These are phyloP conservation scores for Plectropomus leopardus DNA, from an alignment of 2,113 vertebrate genomes.

Conservation along the genomic window DNA sequence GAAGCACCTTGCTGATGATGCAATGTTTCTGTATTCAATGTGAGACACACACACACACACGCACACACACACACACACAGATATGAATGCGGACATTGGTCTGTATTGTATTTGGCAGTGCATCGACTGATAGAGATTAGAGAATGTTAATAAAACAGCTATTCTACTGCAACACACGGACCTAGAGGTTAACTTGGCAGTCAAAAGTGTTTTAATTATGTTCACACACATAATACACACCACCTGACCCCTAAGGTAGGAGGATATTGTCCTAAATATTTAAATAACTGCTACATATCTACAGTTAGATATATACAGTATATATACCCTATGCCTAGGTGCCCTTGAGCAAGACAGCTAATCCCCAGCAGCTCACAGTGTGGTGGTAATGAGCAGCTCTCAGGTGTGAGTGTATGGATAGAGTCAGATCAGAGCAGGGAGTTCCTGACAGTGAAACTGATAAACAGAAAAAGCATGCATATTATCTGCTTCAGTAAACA, in stretches of 20 bases:
- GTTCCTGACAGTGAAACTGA: not conserved
- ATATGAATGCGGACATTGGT: constrained; percentile 65
- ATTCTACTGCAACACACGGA: not conserved
- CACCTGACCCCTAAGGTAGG: not conserved
- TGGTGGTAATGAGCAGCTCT: not conserved
- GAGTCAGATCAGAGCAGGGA: not conserved
- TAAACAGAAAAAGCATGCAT: not conserved
- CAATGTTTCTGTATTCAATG: constrained; percentile 9
- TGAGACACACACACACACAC: constrained; percentile 7
- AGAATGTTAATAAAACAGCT: constrained; percentile 28
- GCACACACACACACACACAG: constrained; percentile 22
- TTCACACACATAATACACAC: constrained; percentile 7
- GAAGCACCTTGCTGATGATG: constrained; percentile 22
- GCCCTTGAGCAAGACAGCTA: too few relatives aligned
- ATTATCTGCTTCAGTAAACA: constrained; percentile 23
- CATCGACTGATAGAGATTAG: constrained; percentile 37
- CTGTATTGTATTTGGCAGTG: constrained; percentile 23
- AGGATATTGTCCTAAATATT: not conserved
- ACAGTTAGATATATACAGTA: not conserved
- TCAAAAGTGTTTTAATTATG: not conserved
- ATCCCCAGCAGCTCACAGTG: not conserved
- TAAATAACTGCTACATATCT: not conserved
- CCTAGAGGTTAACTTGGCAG: not conserved
- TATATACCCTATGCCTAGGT: too few relatives aligned
- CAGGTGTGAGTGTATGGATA: not conserved